Evolutionary conservation across 2,888 invertebrate genomes (phyloP).

Genomic region (Atethmia centrago): DNA sequence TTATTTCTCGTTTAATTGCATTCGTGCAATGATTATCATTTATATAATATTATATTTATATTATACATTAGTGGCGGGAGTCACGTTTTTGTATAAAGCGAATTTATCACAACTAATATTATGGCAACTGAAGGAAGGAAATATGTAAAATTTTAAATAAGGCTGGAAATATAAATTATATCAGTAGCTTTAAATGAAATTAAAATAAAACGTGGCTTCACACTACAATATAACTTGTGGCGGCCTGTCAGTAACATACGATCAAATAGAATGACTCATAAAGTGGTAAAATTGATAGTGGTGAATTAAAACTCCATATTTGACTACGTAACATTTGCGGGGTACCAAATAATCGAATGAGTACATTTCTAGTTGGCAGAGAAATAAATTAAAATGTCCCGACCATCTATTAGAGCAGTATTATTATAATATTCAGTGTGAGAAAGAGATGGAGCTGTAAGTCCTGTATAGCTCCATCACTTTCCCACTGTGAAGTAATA

Average conservation of each 20-base stretch:
- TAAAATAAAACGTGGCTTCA: slow-evolving; percentile 1
- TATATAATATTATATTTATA: slow-evolving; percentile 68
- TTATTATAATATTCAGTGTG: too few species aligned
- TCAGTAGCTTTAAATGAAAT: slow-evolving; percentile 52
- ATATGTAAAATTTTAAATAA: slow-evolving; percentile 26
- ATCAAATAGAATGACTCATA: slow-evolving; percentile 4
- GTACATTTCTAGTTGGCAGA: too few species aligned
- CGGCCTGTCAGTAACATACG: neutral
- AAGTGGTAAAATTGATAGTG: too few species aligned
- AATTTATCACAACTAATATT: slow-evolving; percentile 73
- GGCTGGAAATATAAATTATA: slow-evolving; percentile 59
- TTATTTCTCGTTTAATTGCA: slow-evolving; percentile 76
- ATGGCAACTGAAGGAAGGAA: slow-evolving; percentile 58
- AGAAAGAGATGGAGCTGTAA: too few species aligned
- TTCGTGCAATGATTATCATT: slow-evolving; percentile 76
- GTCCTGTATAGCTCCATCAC: too few species aligned
- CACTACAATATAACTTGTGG: neutral
- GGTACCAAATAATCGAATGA: slow-evolving; percentile 11
- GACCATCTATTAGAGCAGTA: too few species aligned
- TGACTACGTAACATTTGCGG: neutral
- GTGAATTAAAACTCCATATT: slow-evolving; percentile 20
- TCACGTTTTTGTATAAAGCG: slow-evolving; percentile 64
- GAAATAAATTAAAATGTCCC: too few species aligned
- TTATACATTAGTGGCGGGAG: slow-evolving; percentile 63
- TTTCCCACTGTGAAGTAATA: too few species aligned